These are phyloP conservation scores for Eristalis pertinax DNA, from an alignment of 2,888 invertebrate species.

Conservation along the genomic window DNA sequence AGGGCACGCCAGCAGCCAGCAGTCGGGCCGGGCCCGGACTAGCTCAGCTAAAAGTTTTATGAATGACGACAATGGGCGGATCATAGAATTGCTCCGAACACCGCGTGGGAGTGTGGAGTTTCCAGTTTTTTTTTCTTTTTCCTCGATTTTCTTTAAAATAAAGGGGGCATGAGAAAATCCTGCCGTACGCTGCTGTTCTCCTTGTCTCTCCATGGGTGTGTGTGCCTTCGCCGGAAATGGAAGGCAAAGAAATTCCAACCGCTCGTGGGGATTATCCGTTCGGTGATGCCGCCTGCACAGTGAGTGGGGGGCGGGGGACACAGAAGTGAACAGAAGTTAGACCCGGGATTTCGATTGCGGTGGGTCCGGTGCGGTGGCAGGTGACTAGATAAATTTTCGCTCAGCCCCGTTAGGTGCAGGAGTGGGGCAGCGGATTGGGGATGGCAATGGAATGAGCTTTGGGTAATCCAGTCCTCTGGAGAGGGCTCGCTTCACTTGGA, in stretches of 20 bases:
- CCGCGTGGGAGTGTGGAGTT: background rate
- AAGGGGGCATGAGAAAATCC: background rate
- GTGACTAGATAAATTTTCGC: background rate
- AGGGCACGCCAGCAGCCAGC: background rate
- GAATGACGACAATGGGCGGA: constrained; percentile 28
- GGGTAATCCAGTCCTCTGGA: background rate
- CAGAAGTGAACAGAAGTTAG: background rate
- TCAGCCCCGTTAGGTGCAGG: background rate
- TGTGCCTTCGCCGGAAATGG: background rate
- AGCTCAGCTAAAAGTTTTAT: constrained; percentile 25
- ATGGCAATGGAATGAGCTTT: background rate
- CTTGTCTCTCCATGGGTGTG: background rate
- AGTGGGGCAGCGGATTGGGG: background rate
- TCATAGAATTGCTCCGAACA: background rate
- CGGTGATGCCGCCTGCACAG: too few relatives aligned
- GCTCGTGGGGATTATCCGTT: background rate
- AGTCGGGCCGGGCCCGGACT: background rate
- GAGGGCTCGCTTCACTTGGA: background rate
- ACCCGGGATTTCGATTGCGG: background rate
- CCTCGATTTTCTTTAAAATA: background rate
- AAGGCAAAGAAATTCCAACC: background rate
- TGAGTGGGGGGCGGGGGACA: background rate
- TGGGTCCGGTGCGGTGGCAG: background rate
- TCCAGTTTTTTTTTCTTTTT: background rate
- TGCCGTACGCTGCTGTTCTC: background rate